Base-by-base conservation (phyloP, 1,140 invertebrate genomes). In the Neuroterus valhalla region DNA sequence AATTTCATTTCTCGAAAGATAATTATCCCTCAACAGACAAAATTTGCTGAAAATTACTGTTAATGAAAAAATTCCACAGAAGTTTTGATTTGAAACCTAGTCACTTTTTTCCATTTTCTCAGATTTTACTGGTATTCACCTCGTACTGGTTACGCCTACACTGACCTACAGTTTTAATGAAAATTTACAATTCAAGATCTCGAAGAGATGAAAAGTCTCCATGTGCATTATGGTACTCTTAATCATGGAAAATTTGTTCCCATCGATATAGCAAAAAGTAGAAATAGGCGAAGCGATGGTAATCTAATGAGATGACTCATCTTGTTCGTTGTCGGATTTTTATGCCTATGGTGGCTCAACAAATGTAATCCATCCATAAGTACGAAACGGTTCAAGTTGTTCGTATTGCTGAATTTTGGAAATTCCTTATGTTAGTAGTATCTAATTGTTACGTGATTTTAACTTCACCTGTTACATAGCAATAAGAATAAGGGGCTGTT, bases 361-460 rank as follows among this genome's bases (percentile, higher is more conserved):
- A 84, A 85, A 86, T 86, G 81, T 88, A 87, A 87, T 87, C 87
- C 87, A 88, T 88, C 87, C 87, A 88, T 86, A 86, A 86, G 85
- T 88, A 87, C 85, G 50, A 80, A 79, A 81, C 66, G 81, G 84
- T 85, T 75, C 66, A 84, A 67, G 81, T 79, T 84, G 78, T 76
- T 84, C 78, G 71, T 74, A 78, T 71, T 62, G 78, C 78, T 83
- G 81, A 80, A 87, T 83, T 85, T 84, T 84, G 84, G 86, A 76
- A 76, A 67, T 67, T 62, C 46, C 74, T 82, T 83, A 68, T 43
- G 21, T 50, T 46, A 2, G 31, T 42, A 19, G n/a, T 2, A 17
- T 48, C 6, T n/a, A 48, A 48, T 48, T 17, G 46, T 48, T 48
- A 48, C 15, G 6, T 48, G 31, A 38, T 19, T 48, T 48, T 10